Evolutionary conservation across 2,113 vertebrate species (phyloP).

Genomic region (Hemiscyllium ocellatum): DNA sequence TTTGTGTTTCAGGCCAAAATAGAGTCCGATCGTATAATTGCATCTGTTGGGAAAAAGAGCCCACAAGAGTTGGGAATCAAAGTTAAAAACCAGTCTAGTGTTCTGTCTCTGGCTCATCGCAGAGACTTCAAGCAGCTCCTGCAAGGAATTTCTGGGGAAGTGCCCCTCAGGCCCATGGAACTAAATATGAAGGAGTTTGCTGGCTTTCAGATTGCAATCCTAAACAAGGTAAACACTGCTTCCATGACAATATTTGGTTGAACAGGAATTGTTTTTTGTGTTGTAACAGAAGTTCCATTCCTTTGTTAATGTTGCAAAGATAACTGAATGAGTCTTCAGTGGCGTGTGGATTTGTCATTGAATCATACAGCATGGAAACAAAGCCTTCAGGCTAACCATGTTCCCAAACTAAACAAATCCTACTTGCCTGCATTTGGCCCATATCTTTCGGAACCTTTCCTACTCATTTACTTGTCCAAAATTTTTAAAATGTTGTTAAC

Average conservation of each 20-base stretch:
- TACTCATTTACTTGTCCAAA: no score
- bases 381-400: no score
- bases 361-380: no score
- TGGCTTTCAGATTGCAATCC: conserved; percentile 72
- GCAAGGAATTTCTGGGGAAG: conserved; percentile 69
- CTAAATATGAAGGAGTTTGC: conserved; percentile 73
- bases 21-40: conserved; percentile 76
- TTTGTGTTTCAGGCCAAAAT: conserved; percentile 71
- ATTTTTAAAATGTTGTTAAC: no score
- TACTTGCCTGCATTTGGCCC: no score
- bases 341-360: no score
- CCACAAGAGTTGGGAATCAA: conserved; percentile 74
- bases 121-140: conserved; percentile 71
- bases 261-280: neutral
- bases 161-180: conserved; percentile 61
- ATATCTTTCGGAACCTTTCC: no score
- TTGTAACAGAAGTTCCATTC: neutral
- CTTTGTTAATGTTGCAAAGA: neutral
- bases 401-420: no score
- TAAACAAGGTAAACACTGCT: conserved; percentile 68
- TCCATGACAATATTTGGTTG: neutral
- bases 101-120: conserved; percentile 61
- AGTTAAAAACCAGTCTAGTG: conserved; percentile 78
- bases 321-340: neutral
- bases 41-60: conserved; percentile 80